Evolutionary conservation across 2,113 vertebrate genomes (phyloP).

Genomic region (Melierax canorus): DNA sequence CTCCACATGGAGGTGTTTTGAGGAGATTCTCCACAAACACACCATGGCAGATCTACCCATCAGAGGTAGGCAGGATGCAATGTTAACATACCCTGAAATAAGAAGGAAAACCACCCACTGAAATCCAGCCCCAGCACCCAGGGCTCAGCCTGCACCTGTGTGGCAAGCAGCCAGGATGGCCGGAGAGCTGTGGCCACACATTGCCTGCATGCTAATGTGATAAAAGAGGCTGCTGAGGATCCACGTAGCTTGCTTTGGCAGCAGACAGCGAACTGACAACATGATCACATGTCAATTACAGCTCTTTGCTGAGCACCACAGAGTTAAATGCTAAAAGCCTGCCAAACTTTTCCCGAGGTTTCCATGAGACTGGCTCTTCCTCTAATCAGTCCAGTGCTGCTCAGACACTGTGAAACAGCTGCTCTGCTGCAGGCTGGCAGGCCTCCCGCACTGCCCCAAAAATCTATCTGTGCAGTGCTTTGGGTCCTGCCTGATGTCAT

Average conservation of each 20-base stretch:
- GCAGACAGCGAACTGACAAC: not conserved
- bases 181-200: rapidly evolving
- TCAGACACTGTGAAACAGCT: not conserved
- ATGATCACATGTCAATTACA: not conserved
- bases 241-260: not conserved
- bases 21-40: not conserved
- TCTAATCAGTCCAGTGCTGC: not conserved
- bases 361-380: not conserved
- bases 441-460: not conserved
- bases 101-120: not conserved
- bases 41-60: not conserved
- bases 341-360: not conserved
- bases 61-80: not conserved
- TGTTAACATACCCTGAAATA: rapidly evolving
- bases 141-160: not conserved
- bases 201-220: rapidly evolving
- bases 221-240: not conserved
- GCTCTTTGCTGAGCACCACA: not conserved
- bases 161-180: not conserved
- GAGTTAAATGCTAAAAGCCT: not conserved
- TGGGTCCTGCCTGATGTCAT: not conserved
- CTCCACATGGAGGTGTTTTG: not conserved
- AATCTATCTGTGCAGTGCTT: not conserved
- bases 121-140: not conserved
- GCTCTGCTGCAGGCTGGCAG: not conserved